Base-by-base conservation (phyloP, 37 sponge, comb jelly and placozoan genomes). In the Tethya wilhelma region DNA sequence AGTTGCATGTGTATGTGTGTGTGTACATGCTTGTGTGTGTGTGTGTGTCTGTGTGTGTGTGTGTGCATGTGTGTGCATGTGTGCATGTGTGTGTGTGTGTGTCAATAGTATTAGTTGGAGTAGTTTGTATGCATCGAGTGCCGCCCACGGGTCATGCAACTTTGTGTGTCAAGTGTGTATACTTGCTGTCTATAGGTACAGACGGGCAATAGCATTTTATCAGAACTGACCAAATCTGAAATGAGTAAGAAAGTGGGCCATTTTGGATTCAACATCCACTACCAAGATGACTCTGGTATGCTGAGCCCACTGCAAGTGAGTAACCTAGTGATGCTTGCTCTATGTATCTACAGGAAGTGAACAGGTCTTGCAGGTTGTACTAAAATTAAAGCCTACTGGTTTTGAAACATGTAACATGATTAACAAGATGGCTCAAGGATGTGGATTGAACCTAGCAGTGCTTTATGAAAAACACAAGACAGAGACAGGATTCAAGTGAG, bases 231-330 rank as follows among this genome's bases (percentile, higher is more conserved):
- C 34, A 85, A 77, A 39, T 29, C 73, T 36, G 89, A 93, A 44
- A 46, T 93, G 42, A 80, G 69, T 32, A 93, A 93, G 67, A 88
- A 85, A 76, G 89, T 93, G 40, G 93, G 93, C 30, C 93, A 93
- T 75, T 85, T 93, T 75, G 93, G 86, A 41, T 85, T 74, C 67
- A 64, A 56, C 5, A n/a, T 86, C 33, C 25, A 17, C 41, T 91
- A 86, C 77, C 67, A 1, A 64, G 31, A 19, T 20, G 36, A 65
- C 7, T 57, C 56, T 72, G 73, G 29, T n/a, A 62, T 25, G 14
- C 14, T 49, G 53, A 19, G 53, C 53, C 53, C 53, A 9, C 53
- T 49, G 14, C 53, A 49, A 49, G 9, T 49, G 14, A 49, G n/a
- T n/a, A n/a, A n/a, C n/a, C n/a, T n/a, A n/a, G n/a, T n/a, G n/a